Evolutionary conservation across 2,113 vertebrate species (phyloP), one percentile per base, ranked within the genome.

Genomic region (Archilochus colubris): DNA sequence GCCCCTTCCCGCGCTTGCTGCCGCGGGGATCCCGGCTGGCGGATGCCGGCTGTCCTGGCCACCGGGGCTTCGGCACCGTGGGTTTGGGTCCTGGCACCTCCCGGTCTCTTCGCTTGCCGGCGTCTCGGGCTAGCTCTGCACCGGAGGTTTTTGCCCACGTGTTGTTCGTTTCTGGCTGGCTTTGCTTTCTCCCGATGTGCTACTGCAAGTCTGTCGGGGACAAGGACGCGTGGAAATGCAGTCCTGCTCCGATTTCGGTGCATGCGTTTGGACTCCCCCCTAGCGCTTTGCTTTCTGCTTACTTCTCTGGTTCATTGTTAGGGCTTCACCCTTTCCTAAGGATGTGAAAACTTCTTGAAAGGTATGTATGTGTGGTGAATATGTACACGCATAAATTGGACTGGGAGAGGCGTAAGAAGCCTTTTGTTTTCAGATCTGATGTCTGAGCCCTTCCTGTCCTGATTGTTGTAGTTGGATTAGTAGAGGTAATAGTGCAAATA

Each of bases 401-500:
- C 57, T 82, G 64, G 50, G 75, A 76, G 68, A 59, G 11, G 10
- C 78, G 21, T 76, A 36, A 63, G 74, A 78, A 95, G 67, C 66
- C 62, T 91, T 67, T 79, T 73, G 46, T 96, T 95, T 96, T 78
- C 62, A 36, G 9, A 53, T 88, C 19, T 44, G 1, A 33, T 87
- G 84, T 44, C 53, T 53, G 89, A 96, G 77, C 84, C 5, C 19
- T 36, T 91, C 43, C 66, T 91, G 80, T 88, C 81, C 81, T 33
- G 53, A 55, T 93, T 91, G 64, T 94, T 91, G 95, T 94, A 89
- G 94, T 76, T 96, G 91, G 67, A 88, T 96, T 96, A 92, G 75
- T 83, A 81, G 83, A 96, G 70, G 95, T 96, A 97, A 87, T 89
- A 90, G 67, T 96, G 85, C 66, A 91, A 67, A 87, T 96, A 94